These are phyloP conservation scores for Drosophila basisetae DNA, from an alignment of 2,888 invertebrate species.

Conservation along the genomic window DNA sequence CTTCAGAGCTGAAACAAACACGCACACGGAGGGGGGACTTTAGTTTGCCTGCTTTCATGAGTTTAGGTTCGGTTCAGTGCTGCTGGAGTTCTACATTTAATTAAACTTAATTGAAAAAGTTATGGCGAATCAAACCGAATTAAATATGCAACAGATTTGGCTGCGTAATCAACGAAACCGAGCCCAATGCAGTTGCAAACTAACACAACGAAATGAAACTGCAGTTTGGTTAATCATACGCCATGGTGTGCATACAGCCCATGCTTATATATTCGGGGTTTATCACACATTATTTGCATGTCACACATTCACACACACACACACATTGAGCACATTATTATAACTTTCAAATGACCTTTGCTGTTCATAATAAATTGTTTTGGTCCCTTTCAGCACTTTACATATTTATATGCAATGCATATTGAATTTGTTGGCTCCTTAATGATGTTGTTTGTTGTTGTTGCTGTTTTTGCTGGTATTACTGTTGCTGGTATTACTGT, in stretches of 20 bases:
- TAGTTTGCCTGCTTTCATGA: constrained; percentile 16
- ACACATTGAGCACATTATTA: constrained; percentile 38
- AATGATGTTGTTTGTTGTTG: constrained; percentile 67
- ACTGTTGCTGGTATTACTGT: background rate
- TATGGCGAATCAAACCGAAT: constrained; percentile 72
- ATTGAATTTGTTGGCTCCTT: constrained; percentile 67
- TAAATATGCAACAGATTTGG: constrained; percentile 75
- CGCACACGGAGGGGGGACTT: background rate
- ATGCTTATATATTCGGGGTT: constrained; percentile 17
- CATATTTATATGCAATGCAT: constrained; percentile 74
- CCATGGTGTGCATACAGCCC: constrained; percentile 8
- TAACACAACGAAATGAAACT: constrained; percentile 21
- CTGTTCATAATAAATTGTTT: constrained; percentile 62
- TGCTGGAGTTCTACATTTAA: constrained; percentile 63
- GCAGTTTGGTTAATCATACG: constrained; percentile 64
- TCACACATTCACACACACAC: constrained; percentile 2
- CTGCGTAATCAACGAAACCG: constrained; percentile 57
- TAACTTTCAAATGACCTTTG: constrained; percentile 71
- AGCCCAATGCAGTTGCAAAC: constrained; percentile 31
- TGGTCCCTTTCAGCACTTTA: constrained; percentile 49
- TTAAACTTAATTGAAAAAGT: constrained; percentile 77
- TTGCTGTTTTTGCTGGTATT: constrained; percentile 1
- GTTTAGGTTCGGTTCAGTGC: constrained; percentile 17
- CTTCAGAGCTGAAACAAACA: constrained; percentile 3
- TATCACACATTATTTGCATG: constrained; percentile 48